A percentile compares a stretch with the other conserved stretches of the same genome.
Evolutionary conservation across 2,888 invertebrate species (phyloP).

Genomic region (Hypomecis punctinalis): DNA sequence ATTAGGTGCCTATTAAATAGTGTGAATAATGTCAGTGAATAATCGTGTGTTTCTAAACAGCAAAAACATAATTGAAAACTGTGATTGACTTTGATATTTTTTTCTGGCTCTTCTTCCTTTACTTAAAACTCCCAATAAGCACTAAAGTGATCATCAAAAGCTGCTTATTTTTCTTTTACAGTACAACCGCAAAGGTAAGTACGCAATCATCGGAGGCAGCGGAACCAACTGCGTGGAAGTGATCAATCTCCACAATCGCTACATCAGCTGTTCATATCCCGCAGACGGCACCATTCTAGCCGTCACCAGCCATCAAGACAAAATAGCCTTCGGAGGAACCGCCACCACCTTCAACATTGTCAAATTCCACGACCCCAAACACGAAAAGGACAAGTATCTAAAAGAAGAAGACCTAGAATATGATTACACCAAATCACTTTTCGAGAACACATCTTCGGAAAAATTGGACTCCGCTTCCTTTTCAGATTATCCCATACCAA

Average conservation of each 20-base stretch:
- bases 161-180: conserved; percentile 48
- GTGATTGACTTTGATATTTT: no score
- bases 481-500: neutral
- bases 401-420: conserved; percentile 40
- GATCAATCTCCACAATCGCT: conserved; percentile 77
- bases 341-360: conserved; percentile 70
- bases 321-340: conserved; percentile 76
- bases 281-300: conserved; percentile 66
- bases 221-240: conserved; percentile 78
- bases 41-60: no score
- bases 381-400: conserved; percentile 61
- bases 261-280: conserved; percentile 75
- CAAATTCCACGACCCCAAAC: conserved; percentile 75
- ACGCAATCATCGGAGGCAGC: conserved; percentile 76
- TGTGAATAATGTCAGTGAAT: no score
- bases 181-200: conserved; percentile 80
- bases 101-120: no score
- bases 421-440: conserved; percentile 45
- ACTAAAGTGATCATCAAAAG: no score
- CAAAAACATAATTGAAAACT: no score
- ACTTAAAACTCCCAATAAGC: no score
- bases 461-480: neutral
- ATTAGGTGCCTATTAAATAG: no score
- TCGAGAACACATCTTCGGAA: conserved; percentile 20
- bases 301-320: conserved; percentile 67